These are phyloP conservation scores for Morus bassanus DNA, from an alignment of 2,797 vertebrate species.

Conservation along the genomic window DNA sequence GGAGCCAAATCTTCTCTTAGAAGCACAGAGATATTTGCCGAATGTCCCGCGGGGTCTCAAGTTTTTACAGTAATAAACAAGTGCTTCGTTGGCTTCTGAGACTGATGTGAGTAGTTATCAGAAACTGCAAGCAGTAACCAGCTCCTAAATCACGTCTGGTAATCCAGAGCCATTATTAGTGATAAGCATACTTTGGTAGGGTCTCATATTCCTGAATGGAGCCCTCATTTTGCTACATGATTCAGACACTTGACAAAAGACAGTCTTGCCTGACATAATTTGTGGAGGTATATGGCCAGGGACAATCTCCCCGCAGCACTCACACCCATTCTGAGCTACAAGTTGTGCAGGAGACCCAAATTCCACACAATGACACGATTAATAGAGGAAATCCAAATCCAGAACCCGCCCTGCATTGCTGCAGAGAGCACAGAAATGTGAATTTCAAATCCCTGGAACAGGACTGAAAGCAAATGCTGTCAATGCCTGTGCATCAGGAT, in stretches of 20 bases:
- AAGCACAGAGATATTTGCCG: background rate
- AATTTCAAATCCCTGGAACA: background rate
- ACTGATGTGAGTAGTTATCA: background rate
- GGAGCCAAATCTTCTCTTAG: conserved; percentile 11
- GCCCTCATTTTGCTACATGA: background rate
- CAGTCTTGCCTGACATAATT: background rate
- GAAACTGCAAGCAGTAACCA: conserved; percentile 24
- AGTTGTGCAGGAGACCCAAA: background rate
- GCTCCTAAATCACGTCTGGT: background rate
- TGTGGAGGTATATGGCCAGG: accelerated
- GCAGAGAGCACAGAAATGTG: background rate
- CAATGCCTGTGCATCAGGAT: background rate
- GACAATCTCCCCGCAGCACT: background rate
- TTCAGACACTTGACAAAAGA: background rate
- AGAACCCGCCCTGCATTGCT: background rate
- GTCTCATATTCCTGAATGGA: background rate
- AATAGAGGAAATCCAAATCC: background rate
- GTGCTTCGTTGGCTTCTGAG: background rate
- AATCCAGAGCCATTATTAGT: background rate
- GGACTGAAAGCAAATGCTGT: background rate
- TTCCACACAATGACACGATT: background rate
- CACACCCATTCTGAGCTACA: background rate
- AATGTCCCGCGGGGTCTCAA: background rate
- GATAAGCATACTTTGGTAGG: background rate
- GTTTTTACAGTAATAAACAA: conserved; percentile 31